These are phyloP conservation scores for Gadopsis marmoratus DNA, from an alignment of 2,797 vertebrate genomes.

Conservation along the genomic window DNA sequence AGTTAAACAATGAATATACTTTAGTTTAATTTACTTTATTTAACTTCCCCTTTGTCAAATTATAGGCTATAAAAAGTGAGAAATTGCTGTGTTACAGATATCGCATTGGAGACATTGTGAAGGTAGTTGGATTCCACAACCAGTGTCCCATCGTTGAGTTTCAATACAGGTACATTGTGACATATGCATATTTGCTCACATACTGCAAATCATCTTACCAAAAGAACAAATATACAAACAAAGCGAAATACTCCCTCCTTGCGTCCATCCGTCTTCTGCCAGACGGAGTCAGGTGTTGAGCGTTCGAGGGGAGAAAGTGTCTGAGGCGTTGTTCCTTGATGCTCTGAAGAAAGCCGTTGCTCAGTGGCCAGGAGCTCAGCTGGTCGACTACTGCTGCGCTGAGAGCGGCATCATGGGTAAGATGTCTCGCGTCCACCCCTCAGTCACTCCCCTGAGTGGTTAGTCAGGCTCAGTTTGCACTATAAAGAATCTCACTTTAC, in stretches of 20 bases:
- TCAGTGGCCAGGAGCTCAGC: conserved; percentile 89
- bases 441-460: neutral
- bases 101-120: conserved; percentile 89
- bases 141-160: conserved; percentile 91
- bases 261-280: conserved; percentile 20
- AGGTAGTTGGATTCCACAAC: conserved; percentile 88
- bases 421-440: neutral
- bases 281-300: conserved; percentile 90
- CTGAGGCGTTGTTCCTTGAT: conserved; percentile 86
- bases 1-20: neutral
- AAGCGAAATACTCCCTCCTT: neutral
- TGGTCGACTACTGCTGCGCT: conserved; percentile 91
- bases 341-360: conserved; percentile 83
- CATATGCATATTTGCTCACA: no score
- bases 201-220: neutral
- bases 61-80: neutral
- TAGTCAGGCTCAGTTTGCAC: neutral
- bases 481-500: neutral
- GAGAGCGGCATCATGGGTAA: conserved; percentile 93
- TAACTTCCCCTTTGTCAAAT: neutral
- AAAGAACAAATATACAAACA: neutral
- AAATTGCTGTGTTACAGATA: conserved; percentile 81
- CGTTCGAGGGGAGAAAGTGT: conserved; percentile 90
- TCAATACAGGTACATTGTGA: conserved; percentile 85
- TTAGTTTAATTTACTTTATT: no score